Conservation (phyloP, 1,140 invertebrate genomes). For the Megalopta genalis region DNA sequence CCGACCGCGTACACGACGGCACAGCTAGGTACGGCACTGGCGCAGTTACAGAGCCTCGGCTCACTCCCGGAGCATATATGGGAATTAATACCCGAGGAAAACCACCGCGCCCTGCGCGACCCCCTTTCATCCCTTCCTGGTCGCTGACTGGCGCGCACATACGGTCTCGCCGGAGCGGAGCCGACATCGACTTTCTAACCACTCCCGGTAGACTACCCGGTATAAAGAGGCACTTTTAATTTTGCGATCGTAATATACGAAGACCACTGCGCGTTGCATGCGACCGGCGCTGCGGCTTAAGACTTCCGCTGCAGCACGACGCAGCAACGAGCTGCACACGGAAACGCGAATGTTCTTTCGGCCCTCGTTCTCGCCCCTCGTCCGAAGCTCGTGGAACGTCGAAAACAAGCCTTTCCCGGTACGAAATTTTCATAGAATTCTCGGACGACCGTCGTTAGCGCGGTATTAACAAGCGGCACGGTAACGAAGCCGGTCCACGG, state of each 20-base stretch:
- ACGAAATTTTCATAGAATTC: neutral
- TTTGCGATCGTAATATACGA: slow-evolving; percentile 35
- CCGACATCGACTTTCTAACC: slow-evolving; percentile 28
- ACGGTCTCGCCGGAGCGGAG: neutral
- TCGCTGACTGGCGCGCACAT: neutral
- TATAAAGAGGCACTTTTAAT: slow-evolving; percentile 49
- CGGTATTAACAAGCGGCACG: neutral
- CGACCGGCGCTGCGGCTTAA: slow-evolving; percentile 3
- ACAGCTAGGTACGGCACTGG: neutral
- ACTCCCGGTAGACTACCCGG: neutral
- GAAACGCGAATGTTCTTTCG: neutral
- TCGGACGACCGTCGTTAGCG: neutral
- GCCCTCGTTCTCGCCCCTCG: neutral
- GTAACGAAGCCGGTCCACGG: no score
- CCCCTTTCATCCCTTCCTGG: slow-evolving; percentile 29
- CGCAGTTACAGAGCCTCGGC: slow-evolving; percentile 18
- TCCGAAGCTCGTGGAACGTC: neutral
- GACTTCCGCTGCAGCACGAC: neutral
- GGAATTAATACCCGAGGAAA: slow-evolving; percentile 50
- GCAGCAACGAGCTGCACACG: neutral
- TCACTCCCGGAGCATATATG: slow-evolving; percentile 35
- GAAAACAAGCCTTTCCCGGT: neutral
- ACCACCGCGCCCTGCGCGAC: neutral
- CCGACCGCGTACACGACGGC: neutral
- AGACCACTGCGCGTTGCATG: neutral